Evolutionary conservation across 2,797 vertebrate genomes (phyloP).

Genomic region (Petrocephalus sullivani): DNA sequence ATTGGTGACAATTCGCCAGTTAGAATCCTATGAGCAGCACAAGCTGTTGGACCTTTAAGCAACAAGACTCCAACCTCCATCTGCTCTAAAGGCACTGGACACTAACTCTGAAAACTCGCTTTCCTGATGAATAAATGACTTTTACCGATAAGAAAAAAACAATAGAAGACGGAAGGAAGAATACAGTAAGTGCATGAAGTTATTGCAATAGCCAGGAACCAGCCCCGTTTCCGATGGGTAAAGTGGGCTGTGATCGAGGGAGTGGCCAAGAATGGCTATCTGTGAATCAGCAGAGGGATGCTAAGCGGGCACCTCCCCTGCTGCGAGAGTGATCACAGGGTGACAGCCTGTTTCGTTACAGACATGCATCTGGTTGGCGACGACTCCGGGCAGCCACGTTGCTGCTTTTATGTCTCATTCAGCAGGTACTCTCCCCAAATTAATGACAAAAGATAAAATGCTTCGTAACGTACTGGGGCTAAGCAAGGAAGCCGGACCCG

Average conservation of each 20-base stretch:
- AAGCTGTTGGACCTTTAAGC: not conserved
- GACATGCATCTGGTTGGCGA: not conserved
- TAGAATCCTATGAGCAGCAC: not conserved
- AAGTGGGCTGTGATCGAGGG: not conserved
- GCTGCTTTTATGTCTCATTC: not conserved
- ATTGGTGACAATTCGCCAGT: not conserved
- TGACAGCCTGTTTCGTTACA: not conserved
- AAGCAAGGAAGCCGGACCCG: not conserved
- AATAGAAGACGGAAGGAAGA: not conserved
- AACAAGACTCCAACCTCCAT: not conserved
- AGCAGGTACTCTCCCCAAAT: not conserved
- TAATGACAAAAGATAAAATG: not conserved
- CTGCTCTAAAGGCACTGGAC: not conserved
- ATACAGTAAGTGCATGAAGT: not conserved
- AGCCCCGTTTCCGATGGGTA: not conserved
- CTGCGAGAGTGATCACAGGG: not conserved
- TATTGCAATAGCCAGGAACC: not conserved
- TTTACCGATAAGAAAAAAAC: not conserved
- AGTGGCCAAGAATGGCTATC: not conserved
- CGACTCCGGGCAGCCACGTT: not conserved
- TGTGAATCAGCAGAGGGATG: not conserved
- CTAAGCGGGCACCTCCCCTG: not conserved
- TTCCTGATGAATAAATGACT: not conserved
- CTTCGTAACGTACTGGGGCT: not conserved
- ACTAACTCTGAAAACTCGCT: not conserved